Evolutionary conservation across 2,113 vertebrate species (phyloP), one percentile per base, ranked within the genome.

Genomic region (Psilopsiagon aymara): DNA sequence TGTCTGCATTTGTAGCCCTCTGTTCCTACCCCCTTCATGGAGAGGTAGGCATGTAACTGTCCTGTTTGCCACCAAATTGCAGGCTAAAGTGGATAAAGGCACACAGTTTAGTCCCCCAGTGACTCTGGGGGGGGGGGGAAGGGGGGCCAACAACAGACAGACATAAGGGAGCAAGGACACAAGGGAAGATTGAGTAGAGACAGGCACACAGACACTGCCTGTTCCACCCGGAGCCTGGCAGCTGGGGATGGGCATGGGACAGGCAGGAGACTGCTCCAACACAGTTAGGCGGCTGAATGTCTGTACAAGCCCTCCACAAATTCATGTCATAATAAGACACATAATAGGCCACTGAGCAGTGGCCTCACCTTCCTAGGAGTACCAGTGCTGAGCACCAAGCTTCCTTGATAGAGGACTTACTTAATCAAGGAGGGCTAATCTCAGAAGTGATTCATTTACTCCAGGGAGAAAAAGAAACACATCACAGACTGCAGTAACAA

Each of bases 191-290:
- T 15, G 51, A 41, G 33, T 57, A 46, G 25, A n/a, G 23, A 21
- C 0, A 3, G 39, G 25, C 29, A 17, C 17, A 10, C 0, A 1
- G 29, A 33, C 5, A 0, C 46, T 53, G 44, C 39, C 18, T 52
- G 43, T 19, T 59, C 63, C 49, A 51, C 69, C 29, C 39, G 59
- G 35, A 76, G 24, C 25, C 24, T n/a, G 43, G 33, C n/a, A 81
- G n/a, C 20, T 15, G 35, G 31, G 21, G 33, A 19, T 29, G 39
- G 55, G 35, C 1, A 1, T 1, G 0, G 33, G 46, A 60, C 46
- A 64, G 47, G 57, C 69, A 47, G 64, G 52, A 37, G 33, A 7
- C 35, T 21, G 39, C 27, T 73, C 27, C 35, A 21, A 5, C 18
- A 13, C 57, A 20, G 25, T 31, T 19, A 39, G 19, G 13, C 0